phyloP scores from a whole-genome alignment of 2,113 vertebrate genomes.

The Thomomys bottae region DNA sequence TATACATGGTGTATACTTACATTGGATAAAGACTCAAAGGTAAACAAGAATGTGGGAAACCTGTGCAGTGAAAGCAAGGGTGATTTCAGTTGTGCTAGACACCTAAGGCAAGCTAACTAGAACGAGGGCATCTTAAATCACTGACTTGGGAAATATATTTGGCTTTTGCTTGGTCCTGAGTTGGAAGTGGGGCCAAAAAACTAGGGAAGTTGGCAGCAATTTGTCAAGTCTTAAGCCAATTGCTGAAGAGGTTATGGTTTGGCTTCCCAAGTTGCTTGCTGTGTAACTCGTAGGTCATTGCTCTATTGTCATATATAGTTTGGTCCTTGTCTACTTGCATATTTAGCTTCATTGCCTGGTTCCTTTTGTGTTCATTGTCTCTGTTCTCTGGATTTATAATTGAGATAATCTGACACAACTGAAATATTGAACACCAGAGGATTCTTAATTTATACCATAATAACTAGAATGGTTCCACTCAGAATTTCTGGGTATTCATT shows the following conservation, averaged over 20 bases:
- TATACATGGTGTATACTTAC: background rate
- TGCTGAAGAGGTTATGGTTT: background rate
- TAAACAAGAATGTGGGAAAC: background rate
- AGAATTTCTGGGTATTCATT: background rate
- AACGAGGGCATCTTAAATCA: background rate
- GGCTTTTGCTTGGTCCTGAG: background rate
- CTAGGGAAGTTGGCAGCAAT: background rate
- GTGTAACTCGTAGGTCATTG: background rate
- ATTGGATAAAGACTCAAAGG: background rate
- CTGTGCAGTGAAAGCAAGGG: background rate
- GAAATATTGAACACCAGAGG: slow-evolving; percentile 19
- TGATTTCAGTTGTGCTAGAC: background rate
- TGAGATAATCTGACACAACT: background rate
- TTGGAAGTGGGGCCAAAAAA: background rate
- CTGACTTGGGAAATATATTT: background rate
- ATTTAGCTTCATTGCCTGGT: background rate
- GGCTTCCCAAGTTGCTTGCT: background rate
- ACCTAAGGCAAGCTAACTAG: background rate
- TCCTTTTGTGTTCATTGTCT: slow-evolving; percentile 1
- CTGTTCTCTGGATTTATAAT: slow-evolving; percentile 31
- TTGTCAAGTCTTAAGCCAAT: background rate
- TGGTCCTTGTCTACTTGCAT: background rate
- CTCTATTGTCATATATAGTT: background rate
- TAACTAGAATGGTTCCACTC: background rate
- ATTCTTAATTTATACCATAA: slow-evolving; percentile 5